These are phyloP conservation scores for Eupsilia transversa DNA, from an alignment of 2,888 invertebrate species.

Conservation along the genomic window DNA sequence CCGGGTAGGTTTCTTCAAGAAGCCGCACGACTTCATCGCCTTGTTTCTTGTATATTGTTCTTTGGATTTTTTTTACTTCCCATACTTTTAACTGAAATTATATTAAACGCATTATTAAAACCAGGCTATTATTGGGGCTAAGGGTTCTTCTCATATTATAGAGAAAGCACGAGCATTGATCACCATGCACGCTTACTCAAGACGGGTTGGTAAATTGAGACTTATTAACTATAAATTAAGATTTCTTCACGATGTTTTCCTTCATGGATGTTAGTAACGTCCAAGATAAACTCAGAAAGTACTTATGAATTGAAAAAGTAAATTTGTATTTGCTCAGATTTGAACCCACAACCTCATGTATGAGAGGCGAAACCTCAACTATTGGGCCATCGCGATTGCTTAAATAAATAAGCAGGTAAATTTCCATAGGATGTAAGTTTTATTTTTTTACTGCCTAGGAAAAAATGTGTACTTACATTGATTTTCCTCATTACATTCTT, in stretches of 20 bases:
- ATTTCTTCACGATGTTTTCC: background rate
- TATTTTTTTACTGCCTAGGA: background rate
- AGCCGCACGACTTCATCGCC: conserved; percentile 22
- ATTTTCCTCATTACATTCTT: background rate
- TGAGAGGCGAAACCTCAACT: background rate
- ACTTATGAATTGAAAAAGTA: background rate
- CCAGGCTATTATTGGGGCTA: background rate
- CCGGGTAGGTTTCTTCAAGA: conserved; percentile 34
- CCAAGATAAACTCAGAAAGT: background rate
- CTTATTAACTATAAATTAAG: background rate
- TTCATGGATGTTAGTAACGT: background rate
- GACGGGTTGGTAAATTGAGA: too few species aligned
- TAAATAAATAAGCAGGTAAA: too few species aligned
- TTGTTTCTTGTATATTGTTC: conserved; percentile 23
- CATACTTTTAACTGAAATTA: conserved; percentile 41
- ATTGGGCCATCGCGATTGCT: background rate
- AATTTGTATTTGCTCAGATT: background rate
- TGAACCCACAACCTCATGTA: background rate
- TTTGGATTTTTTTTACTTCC: conserved; percentile 16
- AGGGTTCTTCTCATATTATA: background rate
- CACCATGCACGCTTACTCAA: background rate
- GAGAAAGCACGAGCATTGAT: too few species aligned
- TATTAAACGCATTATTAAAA: background rate
- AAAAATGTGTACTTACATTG: background rate
- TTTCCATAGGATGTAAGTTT: background rate